phyloP scores from a whole-genome alignment of 1,140 invertebrate genomes.

The Brachionus calyciflorus region DNA sequence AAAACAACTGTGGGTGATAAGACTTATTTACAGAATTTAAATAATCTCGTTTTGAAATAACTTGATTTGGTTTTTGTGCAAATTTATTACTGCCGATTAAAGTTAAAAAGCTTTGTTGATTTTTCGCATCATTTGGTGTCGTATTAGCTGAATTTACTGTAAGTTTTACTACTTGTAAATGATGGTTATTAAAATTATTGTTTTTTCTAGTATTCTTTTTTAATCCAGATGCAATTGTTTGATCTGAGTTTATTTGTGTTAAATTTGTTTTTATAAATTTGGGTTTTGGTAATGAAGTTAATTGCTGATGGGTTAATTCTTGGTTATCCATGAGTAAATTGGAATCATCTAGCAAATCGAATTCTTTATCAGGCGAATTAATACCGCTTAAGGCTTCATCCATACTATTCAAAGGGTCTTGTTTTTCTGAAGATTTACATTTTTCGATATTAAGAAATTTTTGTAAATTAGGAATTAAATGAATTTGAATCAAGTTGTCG shows the following conservation, averaged over 20 bases:
- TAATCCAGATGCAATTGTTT: neutral
- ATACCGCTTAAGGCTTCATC: neutral
- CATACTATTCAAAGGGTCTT: neutral
- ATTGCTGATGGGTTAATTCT: too few species aligned
- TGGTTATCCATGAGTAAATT: neutral
- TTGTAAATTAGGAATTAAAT: conserved; percentile 30
- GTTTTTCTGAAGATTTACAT: neutral
- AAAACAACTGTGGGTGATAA: neutral
- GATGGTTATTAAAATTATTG: neutral
- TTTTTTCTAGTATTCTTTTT: neutral
- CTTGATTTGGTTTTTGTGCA: neutral
- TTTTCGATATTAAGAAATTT: neutral
- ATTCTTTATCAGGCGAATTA: neutral
- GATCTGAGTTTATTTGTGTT: conserved; percentile 4
- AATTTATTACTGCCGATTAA: conserved; percentile 10
- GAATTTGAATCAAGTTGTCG: conserved; percentile 28
- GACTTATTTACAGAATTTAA: neutral
- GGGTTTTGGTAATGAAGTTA: neutral
- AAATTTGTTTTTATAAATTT: neutral
- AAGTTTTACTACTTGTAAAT: conserved; percentile 19
- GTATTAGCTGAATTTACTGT: neutral
- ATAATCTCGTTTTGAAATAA: neutral
- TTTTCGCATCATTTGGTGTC: neutral
- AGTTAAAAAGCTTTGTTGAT: neutral
- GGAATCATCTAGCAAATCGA: neutral